Base-by-base conservation (phyloP, 2,888 invertebrate genomes). In the Megamerina dolium region DNA sequence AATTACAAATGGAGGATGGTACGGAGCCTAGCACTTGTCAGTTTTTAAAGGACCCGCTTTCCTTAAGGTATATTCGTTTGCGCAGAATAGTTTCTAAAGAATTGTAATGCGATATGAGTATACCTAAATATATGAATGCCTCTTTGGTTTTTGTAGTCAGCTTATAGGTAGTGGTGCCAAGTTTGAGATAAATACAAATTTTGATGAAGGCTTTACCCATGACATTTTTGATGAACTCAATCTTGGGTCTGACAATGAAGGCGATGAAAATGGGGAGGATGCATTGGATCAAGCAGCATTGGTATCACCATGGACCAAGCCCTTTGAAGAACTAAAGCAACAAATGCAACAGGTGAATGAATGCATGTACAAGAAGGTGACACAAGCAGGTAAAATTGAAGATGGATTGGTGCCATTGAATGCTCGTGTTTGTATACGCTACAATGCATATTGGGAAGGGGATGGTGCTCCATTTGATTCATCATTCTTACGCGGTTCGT, bases 361-460 rank as follows among this genome's bases (percentile, higher is more conserved):
- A 1, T 17, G 53, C 33, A 55, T 70, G 3, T 57, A 59, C 41
- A 71, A 70, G 40, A 59, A 60, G 5, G 46, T 64, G 1, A 63
- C 55, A 3, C 60, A 56, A 8, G 52, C 45, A 2, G 68, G 68
- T 0, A 29, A 50, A 1, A 29, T 45, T 17, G 55, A 58, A 1
- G 47, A 52, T 1, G 63, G 60, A 0, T 20, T 39, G 6, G 63
- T 69, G 23, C 60, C 67, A 3, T 44, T 55, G 0, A 62, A 61
- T 37, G 63, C 68, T 0, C 59, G 71, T 3, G 67, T 66, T 1
- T 53, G 59, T 1, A 52, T 71, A 27, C 60, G 66, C 3, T 71
- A 71, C 35, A 68, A 67, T 41, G 67, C 61, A 3, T 71, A 68
- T 38, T 70, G 66, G 64, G 71, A 72, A 41, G 55, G 58, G 0